Conservation (phyloP, 2,113 vertebrate species). For the Rhizomys pruinosus region DNA sequence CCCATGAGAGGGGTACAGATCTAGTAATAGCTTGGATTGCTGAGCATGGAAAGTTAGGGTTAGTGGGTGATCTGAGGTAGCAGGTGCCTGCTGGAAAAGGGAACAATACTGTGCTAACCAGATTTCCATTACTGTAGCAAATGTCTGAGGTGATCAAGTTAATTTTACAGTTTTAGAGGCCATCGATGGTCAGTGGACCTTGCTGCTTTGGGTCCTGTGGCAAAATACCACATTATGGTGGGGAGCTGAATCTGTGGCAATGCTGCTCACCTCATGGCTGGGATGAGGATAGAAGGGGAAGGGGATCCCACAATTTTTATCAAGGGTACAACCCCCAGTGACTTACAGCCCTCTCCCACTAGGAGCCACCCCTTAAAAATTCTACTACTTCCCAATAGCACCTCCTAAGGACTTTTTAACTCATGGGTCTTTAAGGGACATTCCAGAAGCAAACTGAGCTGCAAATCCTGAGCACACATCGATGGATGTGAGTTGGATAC, state of each 20-base stretch:
- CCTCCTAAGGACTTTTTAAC: too few relatives aligned
- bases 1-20: not conserved
- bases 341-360: not conserved
- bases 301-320: too few relatives aligned
- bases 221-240: not conserved
- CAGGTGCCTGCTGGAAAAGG: not conserved
- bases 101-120: not conserved
- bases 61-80: not conserved
- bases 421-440: not conserved
- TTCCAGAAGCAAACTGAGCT: not conserved
- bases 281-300: not conserved
- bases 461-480: not conserved
- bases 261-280: not conserved
- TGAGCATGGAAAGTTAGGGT: not conserved
- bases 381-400: not conserved
- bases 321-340: not conserved
- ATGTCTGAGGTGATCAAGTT: not conserved
- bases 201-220: not conserved
- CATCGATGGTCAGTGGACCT: too few relatives aligned
- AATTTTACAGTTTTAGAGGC: not conserved
- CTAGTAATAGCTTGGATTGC: not conserved
- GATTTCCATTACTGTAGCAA: not conserved
- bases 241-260: not conserved
- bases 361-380: not conserved
- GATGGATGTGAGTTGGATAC: accelerated